A percentile compares a stretch with the other conserved stretches of the same genome.
Conservation (phyloP, 2,797 vertebrate genomes). For the Lagocephalus sceleratus region DNA sequence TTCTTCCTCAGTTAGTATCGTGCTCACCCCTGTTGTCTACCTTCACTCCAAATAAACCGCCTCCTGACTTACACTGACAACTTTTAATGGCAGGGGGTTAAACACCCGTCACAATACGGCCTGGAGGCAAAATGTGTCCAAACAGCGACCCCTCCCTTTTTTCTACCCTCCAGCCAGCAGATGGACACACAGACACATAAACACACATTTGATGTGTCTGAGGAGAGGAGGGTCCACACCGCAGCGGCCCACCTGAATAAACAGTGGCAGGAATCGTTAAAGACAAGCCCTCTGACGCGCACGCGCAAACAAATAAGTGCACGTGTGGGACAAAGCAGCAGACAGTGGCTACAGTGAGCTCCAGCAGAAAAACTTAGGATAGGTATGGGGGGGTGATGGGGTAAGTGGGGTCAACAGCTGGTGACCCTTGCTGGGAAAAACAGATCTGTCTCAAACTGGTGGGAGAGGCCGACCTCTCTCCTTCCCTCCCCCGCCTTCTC, state of each 20-base stretch:
- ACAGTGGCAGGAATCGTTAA: constrained; percentile 81
- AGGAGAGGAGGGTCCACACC: constrained; percentile 52
- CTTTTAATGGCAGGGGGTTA: too few species aligned
- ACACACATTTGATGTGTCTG: constrained; percentile 41
- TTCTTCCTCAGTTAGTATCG: too few species aligned
- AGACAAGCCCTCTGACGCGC: constrained; percentile 59
- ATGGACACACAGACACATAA: constrained; percentile 36
- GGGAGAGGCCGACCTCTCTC: constrained; percentile 64
- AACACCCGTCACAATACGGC: background rate
- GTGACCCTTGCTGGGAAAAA: constrained; percentile 77
- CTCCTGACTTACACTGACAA: too few species aligned
- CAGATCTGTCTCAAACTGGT: constrained; percentile 66
- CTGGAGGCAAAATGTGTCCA: constrained; percentile 13
- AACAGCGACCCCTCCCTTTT: constrained; percentile 44
- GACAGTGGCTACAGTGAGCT: constrained; percentile 66
- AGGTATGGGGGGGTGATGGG: constrained; percentile 19
- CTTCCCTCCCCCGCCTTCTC: constrained; percentile 43
- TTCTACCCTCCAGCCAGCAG: constrained; percentile 37
- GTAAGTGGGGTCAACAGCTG: constrained; percentile 78
- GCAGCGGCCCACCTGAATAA: constrained; percentile 91
- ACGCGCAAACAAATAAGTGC: constrained; percentile 31
- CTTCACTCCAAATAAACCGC: too few species aligned
- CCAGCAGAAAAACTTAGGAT: constrained; percentile 15
- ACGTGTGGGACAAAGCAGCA: constrained; percentile 54
- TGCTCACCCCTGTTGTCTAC: too few species aligned